Evolutionary conservation across 2,113 vertebrate genomes (phyloP), one percentile per base, ranked within the genome.

Genomic region (Dipodomys ordii): DNA sequence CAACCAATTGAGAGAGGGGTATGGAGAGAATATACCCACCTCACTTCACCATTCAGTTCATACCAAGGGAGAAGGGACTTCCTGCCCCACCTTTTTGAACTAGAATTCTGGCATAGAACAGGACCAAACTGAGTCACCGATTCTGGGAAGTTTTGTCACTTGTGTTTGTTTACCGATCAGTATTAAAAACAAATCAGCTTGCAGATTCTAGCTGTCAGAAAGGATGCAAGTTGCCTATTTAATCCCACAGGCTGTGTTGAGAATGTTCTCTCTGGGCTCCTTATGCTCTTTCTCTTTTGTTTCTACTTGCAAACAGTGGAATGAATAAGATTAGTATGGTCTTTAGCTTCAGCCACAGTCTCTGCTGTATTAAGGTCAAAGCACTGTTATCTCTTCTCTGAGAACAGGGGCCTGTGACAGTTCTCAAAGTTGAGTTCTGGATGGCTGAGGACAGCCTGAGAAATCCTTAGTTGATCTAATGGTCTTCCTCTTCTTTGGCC

Each of bases 161-260:
- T 83, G 32, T 72, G 35, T 88, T 94, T 96, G 80, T 77, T 95
- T 91, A 74, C 67, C 30, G 30, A 80, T 77, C 23, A 23, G 30
- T 57, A 35, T 90, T 88, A 39, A 86, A 94, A 87, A 53, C 64
- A 77, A 65, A 76, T 25, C 57, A 64, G 76, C 79, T 72, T 12
- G 1, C 32, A 79, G 82, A 71, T 39, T 68, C 44, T 49, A 10
- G 67, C 80, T 39, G 22, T 30, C 27, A 57, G 25, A 71, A 80
- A 64, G 25, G 83, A 76, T 7, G 4, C 27, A 30, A 35, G 72
- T 80, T 83, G 53, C 80, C 39, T 79, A 68, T 87, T 80, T 53
- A 65, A 81, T 57, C 84, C 81, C 87, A 85, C 72, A 87, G 30
- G 83, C 80, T 96, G 57, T 32, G 13, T 22, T 23, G 64, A 69